Conservation (phyloP, 2,113 vertebrate genomes). For the Mesoclemmys tuberculata region DNA sequence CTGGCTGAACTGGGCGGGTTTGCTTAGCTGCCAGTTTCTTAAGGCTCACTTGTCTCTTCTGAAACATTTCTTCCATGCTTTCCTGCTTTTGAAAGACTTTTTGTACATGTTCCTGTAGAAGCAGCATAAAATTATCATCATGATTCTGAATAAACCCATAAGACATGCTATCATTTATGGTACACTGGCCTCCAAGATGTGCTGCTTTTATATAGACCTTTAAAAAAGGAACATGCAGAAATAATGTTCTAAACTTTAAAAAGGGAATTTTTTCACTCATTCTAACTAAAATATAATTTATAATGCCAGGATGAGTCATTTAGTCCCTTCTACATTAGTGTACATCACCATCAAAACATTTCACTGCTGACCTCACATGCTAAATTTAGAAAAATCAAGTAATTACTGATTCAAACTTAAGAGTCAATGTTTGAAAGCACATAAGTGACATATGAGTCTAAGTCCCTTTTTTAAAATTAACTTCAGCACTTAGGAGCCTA, state of each 20-base stretch:
- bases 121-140: neutral
- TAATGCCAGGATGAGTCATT: neutral
- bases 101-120: constrained; percentile 88
- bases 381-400: neutral
- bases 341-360: neutral
- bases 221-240: neutral
- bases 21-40: constrained; percentile 98
- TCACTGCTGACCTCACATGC: neutral
- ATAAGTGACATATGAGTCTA: neutral
- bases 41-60: constrained; percentile 92
- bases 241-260: neutral
- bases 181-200: neutral
- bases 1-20: constrained; percentile 93
- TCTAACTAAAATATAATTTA: neutral
- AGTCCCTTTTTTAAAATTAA: neutral
- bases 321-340: neutral
- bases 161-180: neutral
- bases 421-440: neutral
- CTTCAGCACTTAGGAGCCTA: neutral
- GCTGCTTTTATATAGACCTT: neutral
- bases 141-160: neutral
- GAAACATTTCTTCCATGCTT: constrained; percentile 96
- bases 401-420: neutral
- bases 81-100: constrained; percentile 93
- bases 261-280: neutral